These are phyloP conservation scores for Neofelis nebulosa DNA, from an alignment of 2,113 vertebrate species.

Conservation along the genomic window DNA sequence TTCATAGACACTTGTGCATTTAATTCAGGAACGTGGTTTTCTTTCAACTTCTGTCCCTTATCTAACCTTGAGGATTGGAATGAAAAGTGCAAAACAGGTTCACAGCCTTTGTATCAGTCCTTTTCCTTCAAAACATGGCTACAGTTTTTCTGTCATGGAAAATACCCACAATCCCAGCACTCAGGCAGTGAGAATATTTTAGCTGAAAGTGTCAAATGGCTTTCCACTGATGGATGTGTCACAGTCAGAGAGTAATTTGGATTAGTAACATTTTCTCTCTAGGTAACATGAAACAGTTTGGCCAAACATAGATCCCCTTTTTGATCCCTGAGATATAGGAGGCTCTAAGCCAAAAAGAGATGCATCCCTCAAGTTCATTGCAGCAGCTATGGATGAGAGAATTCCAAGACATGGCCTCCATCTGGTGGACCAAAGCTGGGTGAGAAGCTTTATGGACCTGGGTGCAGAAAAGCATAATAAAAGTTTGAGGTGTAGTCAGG, in stretches of 20 bases:
- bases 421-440: background rate
- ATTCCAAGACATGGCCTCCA: background rate
- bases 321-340: background rate
- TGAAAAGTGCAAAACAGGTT: background rate
- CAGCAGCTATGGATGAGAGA: background rate
- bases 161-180: background rate
- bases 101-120: background rate
- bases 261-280: background rate
- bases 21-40: background rate
- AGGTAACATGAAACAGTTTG: background rate
- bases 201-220: background rate
- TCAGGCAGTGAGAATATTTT: background rate
- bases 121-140: slow-evolving; percentile 7
- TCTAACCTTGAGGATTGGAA: background rate
- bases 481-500: background rate
- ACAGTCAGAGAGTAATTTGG: background rate
- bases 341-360: background rate
- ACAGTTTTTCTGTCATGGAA: background rate
- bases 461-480: background rate
- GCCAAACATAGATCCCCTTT: background rate
- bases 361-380: background rate
- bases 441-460: background rate
- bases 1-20: background rate
- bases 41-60: slow-evolving; percentile 2
- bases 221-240: background rate